Evolutionary conservation across 2,113 vertebrate species (phyloP).

Genomic region (Apus apus): DNA sequence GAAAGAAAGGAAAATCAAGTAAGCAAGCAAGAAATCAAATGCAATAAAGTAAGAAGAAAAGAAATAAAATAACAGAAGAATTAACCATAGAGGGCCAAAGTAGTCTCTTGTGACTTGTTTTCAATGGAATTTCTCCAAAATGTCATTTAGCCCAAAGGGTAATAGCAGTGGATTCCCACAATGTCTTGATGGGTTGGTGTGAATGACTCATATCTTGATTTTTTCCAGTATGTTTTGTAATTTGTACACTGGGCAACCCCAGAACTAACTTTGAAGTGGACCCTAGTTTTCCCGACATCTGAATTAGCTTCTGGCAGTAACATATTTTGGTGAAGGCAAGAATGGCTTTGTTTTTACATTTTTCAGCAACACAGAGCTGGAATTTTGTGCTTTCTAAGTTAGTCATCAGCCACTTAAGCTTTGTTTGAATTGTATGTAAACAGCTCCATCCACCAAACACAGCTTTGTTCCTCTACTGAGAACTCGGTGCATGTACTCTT

Average conservation of each 20-base stretch:
- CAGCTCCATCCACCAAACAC: neutral
- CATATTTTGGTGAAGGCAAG: neutral
- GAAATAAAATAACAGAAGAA: neutral
- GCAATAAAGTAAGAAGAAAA: neutral
- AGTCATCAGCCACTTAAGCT: neutral
- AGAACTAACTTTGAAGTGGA: slow-evolving; percentile 3
- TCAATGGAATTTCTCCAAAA: slow-evolving; percentile 16
- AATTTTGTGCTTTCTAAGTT: neutral
- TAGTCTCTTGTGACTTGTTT: neutral
- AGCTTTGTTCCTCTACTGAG: neutral
- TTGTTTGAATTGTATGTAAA: neutral
- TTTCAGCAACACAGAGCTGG: neutral
- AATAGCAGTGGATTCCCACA: neutral
- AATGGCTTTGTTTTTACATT: neutral
- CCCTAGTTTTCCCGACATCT: neutral
- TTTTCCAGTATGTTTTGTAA: neutral
- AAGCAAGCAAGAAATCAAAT: neutral
- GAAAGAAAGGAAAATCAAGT: neutral
- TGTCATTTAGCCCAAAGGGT: neutral
- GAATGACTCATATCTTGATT: neutral
- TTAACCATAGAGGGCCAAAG: neutral
- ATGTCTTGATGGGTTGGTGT: neutral
- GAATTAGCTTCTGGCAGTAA: neutral
- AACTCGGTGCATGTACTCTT: neutral
- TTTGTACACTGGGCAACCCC: neutral